Evolutionary conservation across 2,113 vertebrate genomes (phyloP).

Genomic region (Perca flavescens): DNA sequence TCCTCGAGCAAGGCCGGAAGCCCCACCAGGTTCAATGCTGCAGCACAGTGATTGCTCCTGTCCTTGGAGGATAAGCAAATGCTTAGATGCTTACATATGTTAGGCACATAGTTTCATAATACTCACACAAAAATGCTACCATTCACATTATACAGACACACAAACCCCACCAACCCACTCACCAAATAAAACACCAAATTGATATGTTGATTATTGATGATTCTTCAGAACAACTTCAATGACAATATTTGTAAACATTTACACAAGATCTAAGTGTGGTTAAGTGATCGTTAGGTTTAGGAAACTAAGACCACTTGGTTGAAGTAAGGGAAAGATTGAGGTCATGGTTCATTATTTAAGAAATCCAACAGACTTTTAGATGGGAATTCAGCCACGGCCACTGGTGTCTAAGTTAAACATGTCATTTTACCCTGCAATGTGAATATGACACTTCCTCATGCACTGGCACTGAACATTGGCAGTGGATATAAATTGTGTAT

Average conservation of each 20-base stretch:
- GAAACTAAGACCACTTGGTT: neutral
- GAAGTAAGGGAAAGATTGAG: neutral
- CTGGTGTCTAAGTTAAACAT: neutral
- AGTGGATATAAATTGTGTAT: neutral
- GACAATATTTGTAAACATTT: neutral
- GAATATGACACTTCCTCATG: neutral
- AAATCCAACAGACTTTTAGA: conserved; percentile 6
- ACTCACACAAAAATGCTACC: conserved; percentile 4
- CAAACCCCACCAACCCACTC: neutral
- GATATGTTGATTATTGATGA: neutral
- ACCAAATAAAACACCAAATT: neutral
- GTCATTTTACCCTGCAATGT: neutral
- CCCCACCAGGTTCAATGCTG: neutral
- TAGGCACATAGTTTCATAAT: neutral
- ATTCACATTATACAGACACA: neutral
- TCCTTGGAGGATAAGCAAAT: neutral
- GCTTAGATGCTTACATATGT: neutral
- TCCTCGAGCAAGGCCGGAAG: neutral
- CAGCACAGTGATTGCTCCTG: neutral
- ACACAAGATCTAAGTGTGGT: neutral
- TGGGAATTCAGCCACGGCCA: neutral
- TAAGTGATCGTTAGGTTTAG: neutral
- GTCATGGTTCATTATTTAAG: neutral
- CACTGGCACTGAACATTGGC: neutral
- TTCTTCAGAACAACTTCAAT: neutral